Evolutionary conservation across 2,113 vertebrate genomes (phyloP), one percentile per base, ranked within the genome.

Genomic region (Octodon degus): DNA sequence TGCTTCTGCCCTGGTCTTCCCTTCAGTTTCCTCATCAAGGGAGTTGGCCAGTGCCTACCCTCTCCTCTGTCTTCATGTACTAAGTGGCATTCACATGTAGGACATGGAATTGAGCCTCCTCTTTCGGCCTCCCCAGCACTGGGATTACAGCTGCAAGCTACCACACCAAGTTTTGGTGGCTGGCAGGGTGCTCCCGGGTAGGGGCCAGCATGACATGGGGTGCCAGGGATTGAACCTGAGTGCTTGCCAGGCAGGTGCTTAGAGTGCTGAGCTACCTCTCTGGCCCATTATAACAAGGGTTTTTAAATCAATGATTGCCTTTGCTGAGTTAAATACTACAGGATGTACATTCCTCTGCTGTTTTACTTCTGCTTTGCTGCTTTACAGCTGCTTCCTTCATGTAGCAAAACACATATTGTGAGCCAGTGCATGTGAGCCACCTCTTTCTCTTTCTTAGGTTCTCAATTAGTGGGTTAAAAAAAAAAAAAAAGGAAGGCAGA

Each of bases 1-100:
- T 16, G 10, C 17, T 24, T 65, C 70, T 0, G 5, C 0, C 8
- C 0, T 0, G 9, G 17, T 1, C 19, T 81, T n/a, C 17, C 40
- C 79, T 37, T 32, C 62, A 37, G 17, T 37, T 74, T 60, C 5
- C 4, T 70, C 27, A 25, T 34, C n/a, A 20, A 20, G 34, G 55
- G 58, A 76, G 40, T 43, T 19, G 22, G 50, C 53, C 14, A 17
- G 19, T 4, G 1, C 9, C 90, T 77, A 63, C 14, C 37, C 12
- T n/a, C 60, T 14, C 17, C 19, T 5, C 17, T 25, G 55, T 58
- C 86, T 9, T 80, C 24, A 53, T 6, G n/a, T 25, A 47, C 34
- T 86, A 7, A 34, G 8, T 77, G 43, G 43, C 12, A 43, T 50
- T 68, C 70, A 20, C 16, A 13, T 63, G 34, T 4, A 70, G 27